phyloP scores from a whole-genome alignment of 2,113 vertebrate species.

The Oenanthe oenanthe region DNA sequence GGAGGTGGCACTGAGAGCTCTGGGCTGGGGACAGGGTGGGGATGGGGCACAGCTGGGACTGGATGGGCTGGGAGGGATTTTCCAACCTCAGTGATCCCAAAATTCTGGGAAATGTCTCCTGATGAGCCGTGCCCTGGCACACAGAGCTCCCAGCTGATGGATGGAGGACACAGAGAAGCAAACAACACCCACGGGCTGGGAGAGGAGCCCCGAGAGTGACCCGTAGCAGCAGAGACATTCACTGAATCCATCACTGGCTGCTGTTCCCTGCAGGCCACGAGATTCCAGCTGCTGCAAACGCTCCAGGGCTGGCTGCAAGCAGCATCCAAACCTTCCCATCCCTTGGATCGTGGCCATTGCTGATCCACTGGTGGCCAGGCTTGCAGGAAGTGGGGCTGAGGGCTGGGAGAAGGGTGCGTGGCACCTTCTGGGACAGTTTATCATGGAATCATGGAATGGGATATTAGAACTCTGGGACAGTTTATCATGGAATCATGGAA shows the following conservation, averaged over 20 bases:
- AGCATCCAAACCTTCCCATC: fast-evolving
- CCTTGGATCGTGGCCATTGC: neutral
- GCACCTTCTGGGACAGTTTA: neutral
- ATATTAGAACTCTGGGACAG: too few relatives aligned
- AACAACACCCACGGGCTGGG: neutral
- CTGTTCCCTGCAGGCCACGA: neutral
- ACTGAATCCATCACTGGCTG: neutral
- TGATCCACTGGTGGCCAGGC: neutral
- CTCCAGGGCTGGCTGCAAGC: neutral
- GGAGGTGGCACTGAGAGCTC: neutral
- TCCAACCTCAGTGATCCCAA: neutral
- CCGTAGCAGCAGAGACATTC: neutral
- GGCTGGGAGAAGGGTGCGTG: neutral
- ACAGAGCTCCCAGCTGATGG: neutral
- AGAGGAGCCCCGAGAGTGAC: neutral
- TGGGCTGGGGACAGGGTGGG: neutral
- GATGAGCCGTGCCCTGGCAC: neutral
- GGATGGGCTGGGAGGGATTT: fast-evolving
- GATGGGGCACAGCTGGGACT: neutral
- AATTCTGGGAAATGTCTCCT: neutral
- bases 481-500: too few relatives aligned
- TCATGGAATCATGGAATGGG: too few relatives aligned
- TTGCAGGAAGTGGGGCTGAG: fast-evolving
- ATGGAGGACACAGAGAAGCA: neutral
- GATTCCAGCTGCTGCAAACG: neutral